Evolutionary conservation across 1,140 invertebrate species (phyloP).

Genomic region (Plodia interpunctella): DNA sequence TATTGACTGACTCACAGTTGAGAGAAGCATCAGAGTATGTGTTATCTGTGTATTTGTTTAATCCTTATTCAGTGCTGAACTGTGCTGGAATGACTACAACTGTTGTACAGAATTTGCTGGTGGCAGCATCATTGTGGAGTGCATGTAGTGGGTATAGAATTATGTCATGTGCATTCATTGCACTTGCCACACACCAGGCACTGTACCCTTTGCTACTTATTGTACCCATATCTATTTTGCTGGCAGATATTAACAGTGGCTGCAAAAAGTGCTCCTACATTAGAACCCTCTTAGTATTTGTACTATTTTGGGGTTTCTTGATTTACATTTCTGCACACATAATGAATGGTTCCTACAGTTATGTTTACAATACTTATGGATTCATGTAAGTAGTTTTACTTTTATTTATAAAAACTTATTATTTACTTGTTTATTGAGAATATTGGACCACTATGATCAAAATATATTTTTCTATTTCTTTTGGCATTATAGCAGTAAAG

Average conservation of each 20-base stretch:
- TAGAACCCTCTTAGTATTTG: conserved; percentile 66
- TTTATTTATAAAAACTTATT: background rate
- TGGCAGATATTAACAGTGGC: conserved; percentile 66
- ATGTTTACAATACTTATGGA: conserved; percentile 87
- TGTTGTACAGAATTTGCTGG: conserved; percentile 91
- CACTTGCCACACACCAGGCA: conserved; percentile 88
- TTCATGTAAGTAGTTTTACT: conserved; percentile 86
- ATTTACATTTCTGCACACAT: conserved; percentile 70
- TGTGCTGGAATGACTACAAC: conserved; percentile 95
- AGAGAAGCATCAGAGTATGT: conserved; percentile 81
- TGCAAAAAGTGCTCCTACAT: conserved; percentile 75
- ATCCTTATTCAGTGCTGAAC: conserved; percentile 93
- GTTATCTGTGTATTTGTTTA: conserved; percentile 91
- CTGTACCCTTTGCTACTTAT: conserved; percentile 92
- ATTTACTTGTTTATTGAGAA: background rate
- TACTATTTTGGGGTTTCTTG: conserved; percentile 67
- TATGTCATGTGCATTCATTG: conserved; percentile 82
- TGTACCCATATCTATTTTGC: conserved; percentile 82
- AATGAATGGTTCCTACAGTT: conserved; percentile 82
- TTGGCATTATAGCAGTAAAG: too few species aligned
- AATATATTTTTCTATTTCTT: too few species aligned
- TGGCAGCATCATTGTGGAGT: conserved; percentile 83
- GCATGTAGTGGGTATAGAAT: conserved; percentile 82
- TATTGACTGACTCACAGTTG: conserved; percentile 78
- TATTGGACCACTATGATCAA: too few species aligned